These are phyloP conservation scores for Gobio occitaniae DNA, from an alignment of 2,797 vertebrate genomes.

Conservation along the genomic window DNA sequence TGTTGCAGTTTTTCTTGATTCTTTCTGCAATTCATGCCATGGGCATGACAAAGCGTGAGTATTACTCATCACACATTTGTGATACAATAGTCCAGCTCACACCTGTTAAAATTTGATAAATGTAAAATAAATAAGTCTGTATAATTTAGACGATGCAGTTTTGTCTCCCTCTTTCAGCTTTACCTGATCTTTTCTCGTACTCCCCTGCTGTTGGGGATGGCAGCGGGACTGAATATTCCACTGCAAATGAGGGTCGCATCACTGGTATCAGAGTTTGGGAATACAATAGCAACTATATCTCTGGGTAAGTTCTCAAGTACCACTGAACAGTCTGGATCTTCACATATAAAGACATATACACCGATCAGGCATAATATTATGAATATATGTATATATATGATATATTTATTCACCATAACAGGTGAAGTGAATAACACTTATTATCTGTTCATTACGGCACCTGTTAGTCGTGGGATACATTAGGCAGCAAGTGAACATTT, in stretches of 20 bases:
- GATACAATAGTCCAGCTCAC: not conserved
- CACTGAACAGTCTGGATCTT: not conserved
- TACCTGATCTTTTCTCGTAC: conserved; percentile 6
- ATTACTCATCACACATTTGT: not conserved
- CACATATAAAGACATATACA: not conserved
- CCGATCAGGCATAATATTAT: no score
- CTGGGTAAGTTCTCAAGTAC: not conserved
- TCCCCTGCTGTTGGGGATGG: not conserved
- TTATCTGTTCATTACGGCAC: no score
- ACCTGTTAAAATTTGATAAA: no score
- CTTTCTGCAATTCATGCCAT: conserved; percentile 14
- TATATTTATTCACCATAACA: no score
- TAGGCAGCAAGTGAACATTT: no score
- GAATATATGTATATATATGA: no score
- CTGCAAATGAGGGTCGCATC: not conserved
- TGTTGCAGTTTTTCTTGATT: not conserved
- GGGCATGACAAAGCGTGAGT: not conserved
- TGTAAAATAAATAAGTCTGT: no score
- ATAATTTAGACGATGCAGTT: no score
- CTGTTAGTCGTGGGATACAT: no score
- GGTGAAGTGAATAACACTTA: no score
- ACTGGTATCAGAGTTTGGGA: conserved; percentile 25
- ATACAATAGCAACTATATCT: not conserved
- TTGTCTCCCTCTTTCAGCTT: not conserved
- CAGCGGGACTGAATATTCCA: conserved; percentile 14